A percentile compares a stretch with the other conserved stretches of the same genome.
phyloP scores from a whole-genome alignment of 2,888 invertebrate genomes.

The Thera britannica region DNA sequence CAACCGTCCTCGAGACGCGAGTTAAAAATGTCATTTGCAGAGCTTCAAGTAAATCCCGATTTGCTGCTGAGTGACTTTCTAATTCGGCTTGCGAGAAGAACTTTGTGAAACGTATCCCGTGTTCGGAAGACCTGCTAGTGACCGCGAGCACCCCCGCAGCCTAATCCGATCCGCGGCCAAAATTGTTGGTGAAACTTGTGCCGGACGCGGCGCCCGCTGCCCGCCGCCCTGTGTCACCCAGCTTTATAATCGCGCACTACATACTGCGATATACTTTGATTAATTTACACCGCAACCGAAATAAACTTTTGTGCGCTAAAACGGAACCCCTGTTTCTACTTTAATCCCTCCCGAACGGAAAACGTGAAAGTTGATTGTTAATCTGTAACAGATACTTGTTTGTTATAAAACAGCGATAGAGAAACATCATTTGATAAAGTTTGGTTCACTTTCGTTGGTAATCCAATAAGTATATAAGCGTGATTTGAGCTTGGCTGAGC shows the following conservation, averaged over 20 bases:
- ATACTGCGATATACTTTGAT: constrained; percentile 74
- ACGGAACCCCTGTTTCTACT: constrained; percentile 72
- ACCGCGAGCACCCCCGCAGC: constrained; percentile 71
- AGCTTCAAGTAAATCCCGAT: constrained; percentile 76
- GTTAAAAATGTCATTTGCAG: constrained; percentile 78
- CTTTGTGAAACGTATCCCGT: constrained; percentile 83
- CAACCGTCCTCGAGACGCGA: constrained; percentile 58
- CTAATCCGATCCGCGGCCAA: constrained; percentile 76
- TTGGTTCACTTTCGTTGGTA: constrained; percentile 54
- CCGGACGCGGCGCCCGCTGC: constrained; percentile 50
- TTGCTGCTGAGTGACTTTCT: constrained; percentile 81
- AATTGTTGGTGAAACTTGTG: constrained; percentile 75
- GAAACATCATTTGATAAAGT: constrained; percentile 54
- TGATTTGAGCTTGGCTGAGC: constrained; percentile 57
- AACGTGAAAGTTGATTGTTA: constrained; percentile 70
- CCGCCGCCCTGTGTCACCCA: constrained; percentile 51
- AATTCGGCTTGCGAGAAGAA: constrained; percentile 74
- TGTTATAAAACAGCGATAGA: constrained; percentile 51
- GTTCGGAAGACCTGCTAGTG: constrained; percentile 75
- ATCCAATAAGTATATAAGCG: constrained; percentile 61
- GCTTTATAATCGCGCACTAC: constrained; percentile 73
- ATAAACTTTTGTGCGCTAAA: constrained; percentile 75
- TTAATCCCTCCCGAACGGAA: constrained; percentile 65
- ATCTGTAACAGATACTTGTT: constrained; percentile 67
- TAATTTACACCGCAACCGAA: constrained; percentile 76